Evolutionary conservation across 2,888 invertebrate genomes (phyloP).

Genomic region (Argyresthia goedartella): DNA sequence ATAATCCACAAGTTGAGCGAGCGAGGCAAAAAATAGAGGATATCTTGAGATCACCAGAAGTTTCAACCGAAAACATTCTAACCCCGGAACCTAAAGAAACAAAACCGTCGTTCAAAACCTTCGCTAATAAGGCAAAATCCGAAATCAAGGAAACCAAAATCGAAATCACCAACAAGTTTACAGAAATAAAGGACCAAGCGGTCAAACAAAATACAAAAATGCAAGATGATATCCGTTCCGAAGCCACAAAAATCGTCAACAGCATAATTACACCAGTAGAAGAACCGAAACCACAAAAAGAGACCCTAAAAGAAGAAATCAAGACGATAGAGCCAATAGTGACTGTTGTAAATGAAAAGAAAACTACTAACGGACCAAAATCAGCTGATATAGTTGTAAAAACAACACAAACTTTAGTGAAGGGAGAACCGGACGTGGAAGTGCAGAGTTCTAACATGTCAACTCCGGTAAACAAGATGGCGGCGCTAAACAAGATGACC

Average conservation of each 20-base stretch:
- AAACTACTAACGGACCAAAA: conserved; percentile 24
- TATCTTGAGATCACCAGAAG: conserved; percentile 58
- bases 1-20: conserved; percentile 60
- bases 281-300: conserved; percentile 34
- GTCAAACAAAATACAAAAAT: conserved; percentile 27
- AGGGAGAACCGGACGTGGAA: conserved; percentile 72
- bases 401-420: conserved; percentile 58
- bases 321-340: conserved; percentile 51
- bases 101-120: background rate
- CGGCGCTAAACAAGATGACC: conserved; percentile 28
- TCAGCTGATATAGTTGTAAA: conserved; percentile 31
- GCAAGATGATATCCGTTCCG: conserved; percentile 41
- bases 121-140: conserved; percentile 23
- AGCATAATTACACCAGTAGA: conserved; percentile 62
- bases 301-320: conserved; percentile 21
- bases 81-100: conserved; percentile 17
- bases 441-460: conserved; percentile 71
- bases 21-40: conserved; percentile 61
- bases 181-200: conserved; percentile 35
- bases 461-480: conserved; percentile 40
- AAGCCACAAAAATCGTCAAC: conserved; percentile 54
- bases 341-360: conserved; percentile 53
- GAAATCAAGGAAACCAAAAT: conserved; percentile 31
- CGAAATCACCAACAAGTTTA: conserved; percentile 29
- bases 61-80: conserved; percentile 56